Base-by-base conservation (phyloP, 2,888 invertebrate genomes). In the Selenia dentaria region DNA sequence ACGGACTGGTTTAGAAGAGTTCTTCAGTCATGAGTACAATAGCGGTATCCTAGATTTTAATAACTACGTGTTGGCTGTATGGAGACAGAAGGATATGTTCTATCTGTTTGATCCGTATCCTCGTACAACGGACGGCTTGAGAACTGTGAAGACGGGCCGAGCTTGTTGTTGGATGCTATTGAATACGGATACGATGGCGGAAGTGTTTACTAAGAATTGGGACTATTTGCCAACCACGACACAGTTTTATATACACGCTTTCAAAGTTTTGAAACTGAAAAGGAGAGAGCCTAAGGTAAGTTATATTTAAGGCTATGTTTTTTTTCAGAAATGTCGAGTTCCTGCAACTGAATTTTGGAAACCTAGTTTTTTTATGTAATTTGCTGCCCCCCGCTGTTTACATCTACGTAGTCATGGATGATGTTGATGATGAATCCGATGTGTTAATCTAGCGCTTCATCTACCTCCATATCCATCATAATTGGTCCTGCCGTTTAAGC, bases 61-160 rank as follows among this genome's bases (percentile, higher is more conserved):
- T 53, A 92, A 91, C 46, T 91, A 85, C 22, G 70, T 85, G n/a
- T 49, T 94, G 16, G 93, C 91, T 0, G 63, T 94, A 6, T 94
- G 94, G 94, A 86, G 91, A 11, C 93, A 94, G 64, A 86, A 91
- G 20, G 92, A 93, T 26, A 92, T 93, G 86, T 93, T 78, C 64
- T 94, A 93, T 63, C 79, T 92, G 13, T 94, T 94, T 51, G 94
- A 94, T 76, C 93, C 94, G 0, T 94, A 94, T 58, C 91, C 93
- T 2, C 86, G 94, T 1, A 92, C 92, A 6, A 81, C 71, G 5
- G 92, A 93, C 31, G 94, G 93, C 0, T 57, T 78, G 45, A 81
- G 91, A 14, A 82, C 92, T 0, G 70, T 91, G 46, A 89, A 91
- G 39, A 89, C 91, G 0, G 94, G 94, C 0, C 81, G 86, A 31